Evolutionary conservation across 2,888 invertebrate species (phyloP).

Genomic region (Uropetala carovei): DNA sequence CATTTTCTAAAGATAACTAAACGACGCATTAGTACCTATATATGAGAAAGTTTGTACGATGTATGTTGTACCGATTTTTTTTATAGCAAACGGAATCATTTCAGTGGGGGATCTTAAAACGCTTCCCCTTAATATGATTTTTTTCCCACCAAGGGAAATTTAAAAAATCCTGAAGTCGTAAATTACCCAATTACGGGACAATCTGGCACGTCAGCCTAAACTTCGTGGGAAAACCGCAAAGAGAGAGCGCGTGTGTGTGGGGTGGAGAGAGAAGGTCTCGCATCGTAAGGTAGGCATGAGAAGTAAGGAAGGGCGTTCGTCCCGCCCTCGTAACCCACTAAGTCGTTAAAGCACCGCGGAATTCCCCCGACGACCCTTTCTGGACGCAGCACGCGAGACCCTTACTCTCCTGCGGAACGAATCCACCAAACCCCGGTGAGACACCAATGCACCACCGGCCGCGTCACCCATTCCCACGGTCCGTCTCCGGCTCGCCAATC

Average conservation of each 20-base stretch:
- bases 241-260: too few relatives aligned
- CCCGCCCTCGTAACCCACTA: conserved; percentile 6
- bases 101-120: too few relatives aligned
- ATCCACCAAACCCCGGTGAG: neutral
- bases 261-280: neutral
- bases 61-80: too few relatives aligned
- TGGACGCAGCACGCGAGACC: neutral
- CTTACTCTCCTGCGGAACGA: neutral
- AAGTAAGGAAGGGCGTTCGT: neutral
- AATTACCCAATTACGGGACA: conserved; percentile 9
- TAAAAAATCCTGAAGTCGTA: neutral
- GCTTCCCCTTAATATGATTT: too few relatives aligned
- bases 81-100: too few relatives aligned
- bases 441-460: neutral
- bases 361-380: conserved; percentile 38
- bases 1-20: too few relatives aligned
- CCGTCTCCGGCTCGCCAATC: neutral
- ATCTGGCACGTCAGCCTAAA: neutral
- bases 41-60: too few relatives aligned
- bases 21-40: too few relatives aligned
- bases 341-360: conserved; percentile 4
- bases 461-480: conserved; percentile 30
- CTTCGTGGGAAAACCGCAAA: conserved; percentile 37
- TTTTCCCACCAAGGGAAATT: neutral
- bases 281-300: neutral